Conservation (phyloP, 2,888 invertebrate genomes). For the Syritta pipiens region DNA sequence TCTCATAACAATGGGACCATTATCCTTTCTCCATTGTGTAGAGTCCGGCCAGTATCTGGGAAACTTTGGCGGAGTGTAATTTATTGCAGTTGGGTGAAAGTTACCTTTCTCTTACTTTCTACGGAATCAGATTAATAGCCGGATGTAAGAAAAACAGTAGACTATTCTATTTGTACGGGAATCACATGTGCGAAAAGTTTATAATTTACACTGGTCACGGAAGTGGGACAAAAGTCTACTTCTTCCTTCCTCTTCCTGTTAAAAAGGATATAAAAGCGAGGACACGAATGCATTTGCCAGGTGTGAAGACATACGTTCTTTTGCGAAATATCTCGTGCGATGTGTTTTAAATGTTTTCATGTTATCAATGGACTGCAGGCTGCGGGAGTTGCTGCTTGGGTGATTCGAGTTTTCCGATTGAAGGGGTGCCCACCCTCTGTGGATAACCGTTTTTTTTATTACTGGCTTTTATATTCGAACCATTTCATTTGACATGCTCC, state of each 20-base stretch:
- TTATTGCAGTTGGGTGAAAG: constrained; percentile 43
- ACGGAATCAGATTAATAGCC: constrained; percentile 43
- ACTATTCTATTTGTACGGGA: constrained; percentile 28
- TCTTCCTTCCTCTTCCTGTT: constrained; percentile 23
- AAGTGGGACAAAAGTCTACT: constrained; percentile 31
- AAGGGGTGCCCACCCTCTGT: too few species aligned
- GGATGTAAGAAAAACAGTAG: constrained; percentile 34
- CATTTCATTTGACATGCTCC: too few species aligned
- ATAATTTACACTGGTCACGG: constrained; percentile 57
- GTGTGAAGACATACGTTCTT: constrained; percentile 6
- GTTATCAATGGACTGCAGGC: too few species aligned
- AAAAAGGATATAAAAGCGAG: neutral
- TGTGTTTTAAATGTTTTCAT: too few species aligned
- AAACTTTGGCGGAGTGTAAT: constrained; percentile 31
- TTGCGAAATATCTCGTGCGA: too few species aligned
- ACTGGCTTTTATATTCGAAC: too few species aligned
- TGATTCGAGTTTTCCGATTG: too few species aligned
- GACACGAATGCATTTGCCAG: neutral
- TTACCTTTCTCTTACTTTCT: constrained; percentile 14
- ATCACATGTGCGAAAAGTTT: constrained; percentile 40
- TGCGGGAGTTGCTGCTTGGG: too few species aligned
- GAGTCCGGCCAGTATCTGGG: constrained; percentile 22
- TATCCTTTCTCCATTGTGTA: constrained; percentile 39
- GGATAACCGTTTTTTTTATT: too few species aligned
- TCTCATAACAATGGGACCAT: constrained; percentile 52